These are phyloP conservation scores for Choreutis nemorana DNA, from an alignment of 2,888 invertebrate species.

Conservation along the genomic window DNA sequence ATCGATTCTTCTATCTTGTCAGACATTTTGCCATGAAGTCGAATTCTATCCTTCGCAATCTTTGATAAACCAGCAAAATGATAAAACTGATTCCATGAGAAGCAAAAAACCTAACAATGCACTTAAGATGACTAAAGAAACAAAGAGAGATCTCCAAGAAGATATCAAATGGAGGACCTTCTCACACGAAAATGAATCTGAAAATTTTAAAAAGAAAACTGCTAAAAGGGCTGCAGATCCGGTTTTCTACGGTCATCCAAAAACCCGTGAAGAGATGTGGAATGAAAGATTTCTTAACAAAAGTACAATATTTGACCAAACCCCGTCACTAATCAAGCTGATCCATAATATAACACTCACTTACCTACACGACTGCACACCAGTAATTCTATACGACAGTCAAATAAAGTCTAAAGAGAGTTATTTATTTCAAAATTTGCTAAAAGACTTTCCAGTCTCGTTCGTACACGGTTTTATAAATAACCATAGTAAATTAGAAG, in stretches of 20 bases:
- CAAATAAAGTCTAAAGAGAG: slow-evolving; percentile 63
- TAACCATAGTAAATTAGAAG: slow-evolving; percentile 45
- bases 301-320: slow-evolving; percentile 48
- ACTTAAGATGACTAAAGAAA: too few relatives aligned
- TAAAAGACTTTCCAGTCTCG: slow-evolving; percentile 62
- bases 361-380: slow-evolving; percentile 71
- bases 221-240: slow-evolving; percentile 47
- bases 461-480: slow-evolving; percentile 71
- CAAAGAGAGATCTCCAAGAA: too few relatives aligned
- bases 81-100: not conserved
- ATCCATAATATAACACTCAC: slow-evolving; percentile 66
- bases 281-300: slow-evolving; percentile 53
- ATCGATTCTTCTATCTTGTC: too few relatives aligned
- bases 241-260: slow-evolving; percentile 65
- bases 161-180: too few relatives aligned
- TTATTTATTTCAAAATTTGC: slow-evolving; percentile 64
- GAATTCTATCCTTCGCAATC: slow-evolving; percentile 39
- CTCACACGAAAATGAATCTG: slow-evolving; percentile 7
- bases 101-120: too few relatives aligned
- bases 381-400: slow-evolving; percentile 73
- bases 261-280: slow-evolving; percentile 65
- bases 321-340: slow-evolving; percentile 66
- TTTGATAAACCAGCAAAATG: too few relatives aligned
- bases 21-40: slow-evolving; percentile 24
- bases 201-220: slow-evolving; percentile 4